Base-by-base conservation (phyloP, 2,113 vertebrate genomes). In the Barbus barbus region DNA sequence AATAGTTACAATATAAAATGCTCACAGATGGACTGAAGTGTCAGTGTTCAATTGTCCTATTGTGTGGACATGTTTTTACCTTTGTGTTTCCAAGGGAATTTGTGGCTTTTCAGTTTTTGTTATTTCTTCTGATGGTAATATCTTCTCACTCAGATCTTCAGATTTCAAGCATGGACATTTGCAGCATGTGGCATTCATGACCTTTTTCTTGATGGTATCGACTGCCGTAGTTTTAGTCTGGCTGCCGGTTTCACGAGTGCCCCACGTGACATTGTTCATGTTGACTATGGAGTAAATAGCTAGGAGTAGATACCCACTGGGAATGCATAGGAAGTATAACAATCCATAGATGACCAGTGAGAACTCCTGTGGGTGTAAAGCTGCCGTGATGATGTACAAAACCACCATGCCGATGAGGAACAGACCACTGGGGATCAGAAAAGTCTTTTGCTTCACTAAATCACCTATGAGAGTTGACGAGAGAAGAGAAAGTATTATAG, bases 241-340 rank as follows among this genome's bases (percentile, higher is more conserved):
- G 33, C 76, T 56, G n/a, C 80, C 76, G 12, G 78, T 78, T 81
- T 92, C 91, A 11, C 90, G 82, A 1, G 91, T 92, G 0, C 91
- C 91, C 91, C 91, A 92, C 8, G 91, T 84, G 38, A 92, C 90
- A 48, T 89, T 89, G 87, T 92, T 89, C 91, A 92, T 90, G 79
- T 92, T 92, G 63, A 92, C 91, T 9, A 92, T 88, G 8, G 91
- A 90, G 78, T 92, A 92, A 75, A 92, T 92, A 31, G 83, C 53
- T 13, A 92, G 84, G 33, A 92, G 81, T 14, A 92, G 87, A 51
- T 91, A 92, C 3, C 91, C 90, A 65, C 90, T 91, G 24, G 91
- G 91, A 36, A 90, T 90, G 73, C 89, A 92, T 20, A 92, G 86
- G 75, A 90, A 86, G 69, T 92, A 92, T 36, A 92, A 24, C 5